These are phyloP conservation scores for Tachina grossa DNA, from an alignment of 2,888 invertebrate genomes.

Conservation along the genomic window DNA sequence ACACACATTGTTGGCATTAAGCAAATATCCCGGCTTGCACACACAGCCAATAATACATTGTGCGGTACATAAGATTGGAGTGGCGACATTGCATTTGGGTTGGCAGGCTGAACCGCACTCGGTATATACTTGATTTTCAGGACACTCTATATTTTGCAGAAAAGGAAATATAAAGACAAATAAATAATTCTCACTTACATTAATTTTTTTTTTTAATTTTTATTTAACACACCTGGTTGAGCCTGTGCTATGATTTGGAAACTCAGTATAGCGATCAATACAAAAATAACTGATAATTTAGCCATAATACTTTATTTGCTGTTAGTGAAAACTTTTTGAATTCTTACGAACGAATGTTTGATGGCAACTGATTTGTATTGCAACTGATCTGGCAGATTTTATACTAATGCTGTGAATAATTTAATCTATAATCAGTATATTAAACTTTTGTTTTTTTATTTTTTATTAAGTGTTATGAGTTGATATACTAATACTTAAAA, in stretches of 20 bases:
- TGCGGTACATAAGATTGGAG: slow-evolving; percentile 10
- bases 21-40: slow-evolving; percentile 56
- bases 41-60: slow-evolving; percentile 65
- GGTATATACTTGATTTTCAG: slow-evolving; percentile 47
- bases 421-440: neutral
- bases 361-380: slow-evolving; percentile 26
- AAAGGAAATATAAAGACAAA: neutral
- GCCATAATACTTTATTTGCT: neutral
- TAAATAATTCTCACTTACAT: neutral
- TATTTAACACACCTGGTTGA: slow-evolving; percentile 21
- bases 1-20: slow-evolving; percentile 39
- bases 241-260: neutral
- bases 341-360: slow-evolving; percentile 5
- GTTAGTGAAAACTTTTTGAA: neutral
- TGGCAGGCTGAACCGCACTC: slow-evolving; percentile 61
- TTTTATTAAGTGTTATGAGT: neutral
- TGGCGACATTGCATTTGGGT: slow-evolving; percentile 22
- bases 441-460: neutral
- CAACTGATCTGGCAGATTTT: slow-evolving; percentile 4
- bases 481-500: too few relatives aligned
- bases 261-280: slow-evolving; percentile 24
- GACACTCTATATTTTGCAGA: neutral
- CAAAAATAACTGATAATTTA: slow-evolving; percentile 4
- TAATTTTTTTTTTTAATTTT: neutral
- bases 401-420: slow-evolving; percentile 22